phyloP scores from a whole-genome alignment of 2,113 vertebrate species.

The Heptranchias perlo region DNA sequence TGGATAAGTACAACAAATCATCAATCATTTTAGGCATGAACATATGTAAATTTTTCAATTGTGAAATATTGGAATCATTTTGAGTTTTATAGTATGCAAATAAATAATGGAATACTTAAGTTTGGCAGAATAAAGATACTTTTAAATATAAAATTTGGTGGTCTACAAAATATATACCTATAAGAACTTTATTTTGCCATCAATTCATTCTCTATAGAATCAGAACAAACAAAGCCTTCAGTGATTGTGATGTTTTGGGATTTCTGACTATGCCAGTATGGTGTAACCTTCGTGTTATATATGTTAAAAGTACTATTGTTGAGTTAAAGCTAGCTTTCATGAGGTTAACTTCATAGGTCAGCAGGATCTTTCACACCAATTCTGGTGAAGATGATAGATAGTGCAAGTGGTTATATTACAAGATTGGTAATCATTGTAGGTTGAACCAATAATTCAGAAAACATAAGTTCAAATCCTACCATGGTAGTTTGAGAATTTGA shows the following conservation, averaged over 20 bases:
- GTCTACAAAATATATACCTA: not conserved
- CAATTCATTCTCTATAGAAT: not conserved
- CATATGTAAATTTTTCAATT: not conserved
- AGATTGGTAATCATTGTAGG: too few species aligned
- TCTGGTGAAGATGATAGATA: not conserved
- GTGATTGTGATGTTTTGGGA: not conserved
- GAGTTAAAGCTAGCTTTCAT: not conserved
- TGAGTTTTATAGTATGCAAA: not conserved
- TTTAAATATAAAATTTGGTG: not conserved
- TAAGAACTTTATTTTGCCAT: not conserved
- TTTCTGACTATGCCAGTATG: not conserved
- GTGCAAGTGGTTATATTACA: too few species aligned
- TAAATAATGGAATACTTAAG: not conserved
- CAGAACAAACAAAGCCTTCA: not conserved
- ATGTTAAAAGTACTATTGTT: too few species aligned
- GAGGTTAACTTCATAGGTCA: too few species aligned
- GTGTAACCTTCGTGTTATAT: not conserved
- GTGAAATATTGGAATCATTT: not conserved
- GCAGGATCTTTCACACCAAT: not conserved
- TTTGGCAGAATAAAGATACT: not conserved
- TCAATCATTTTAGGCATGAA: not conserved
- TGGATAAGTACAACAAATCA: not conserved
- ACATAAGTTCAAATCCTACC: too few species aligned
- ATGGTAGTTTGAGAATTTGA: too few species aligned
- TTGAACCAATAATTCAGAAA: not conserved